Evolutionary conservation across 2,888 invertebrate species (phyloP), one percentile per base, ranked within the genome.

Genomic region (Amphiduros pacificus): DNA sequence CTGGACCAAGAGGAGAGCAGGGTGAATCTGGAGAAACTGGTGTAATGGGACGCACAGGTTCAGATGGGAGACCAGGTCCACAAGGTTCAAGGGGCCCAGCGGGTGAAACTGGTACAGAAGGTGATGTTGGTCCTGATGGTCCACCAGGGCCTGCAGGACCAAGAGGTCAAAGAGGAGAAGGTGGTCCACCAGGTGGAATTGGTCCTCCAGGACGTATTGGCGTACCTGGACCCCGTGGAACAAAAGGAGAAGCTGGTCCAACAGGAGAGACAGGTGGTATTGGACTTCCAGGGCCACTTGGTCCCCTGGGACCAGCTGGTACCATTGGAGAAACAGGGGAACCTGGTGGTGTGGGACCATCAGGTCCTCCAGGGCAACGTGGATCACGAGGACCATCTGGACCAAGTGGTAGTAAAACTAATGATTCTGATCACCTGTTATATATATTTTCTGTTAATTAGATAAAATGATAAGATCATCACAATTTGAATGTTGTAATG

Each of bases 341-440:
- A 40, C 27, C 27, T 51, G 24, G 51, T 9, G 51, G 26, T 22
- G 51, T 6, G 85, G 84, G 82, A n/a, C 64, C 68, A 51, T 83
- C 83, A 75, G 87, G 87, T 1, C 83, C 84, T 49, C 77, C 24
- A 6, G 61, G 61, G 5, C n/a, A 24, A 20, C 17, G 28, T 24
- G 32, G 31, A 49, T 20, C n/a, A n/a, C 11, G 22, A 28, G 29
- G 48, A 36, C 20, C 48, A 6, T 17, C 53, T 24, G 53, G 53
- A 26, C 53, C 24, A 36, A 36, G 36, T n/a, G n/a, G n/a, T n/a
- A 29, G 22, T 6, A 11, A n/a, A n/a, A n/a, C n/a, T n/a, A n/a
- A n/a, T n/a, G n/a, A n/a, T n/a, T n/a, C n/a, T n/a, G n/a, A n/a
- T n/a, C n/a, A n/a, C n/a, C n/a, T n/a, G n/a, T n/a, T n/a, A n/a